phyloP scores from a whole-genome alignment of 2,113 vertebrate species.

The Bagarius yarrelli region DNA sequence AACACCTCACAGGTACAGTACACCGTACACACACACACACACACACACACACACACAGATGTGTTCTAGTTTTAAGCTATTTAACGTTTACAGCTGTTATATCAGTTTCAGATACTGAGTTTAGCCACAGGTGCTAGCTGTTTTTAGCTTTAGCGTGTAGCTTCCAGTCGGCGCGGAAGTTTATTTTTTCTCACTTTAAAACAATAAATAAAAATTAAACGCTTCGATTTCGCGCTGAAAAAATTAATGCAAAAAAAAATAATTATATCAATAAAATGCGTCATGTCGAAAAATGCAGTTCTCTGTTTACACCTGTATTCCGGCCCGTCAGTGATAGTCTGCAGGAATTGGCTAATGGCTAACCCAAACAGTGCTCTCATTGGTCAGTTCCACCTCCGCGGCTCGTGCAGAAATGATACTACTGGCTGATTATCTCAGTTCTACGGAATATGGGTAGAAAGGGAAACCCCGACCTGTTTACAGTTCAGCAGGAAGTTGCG shows the following conservation, averaged over 20 bases:
- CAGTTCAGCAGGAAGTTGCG: neutral
- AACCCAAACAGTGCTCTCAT: neutral
- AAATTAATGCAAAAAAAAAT: neutral
- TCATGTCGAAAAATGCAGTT: neutral
- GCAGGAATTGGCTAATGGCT: neutral
- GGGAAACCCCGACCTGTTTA: neutral
- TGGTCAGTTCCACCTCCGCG: neutral
- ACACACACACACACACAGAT: neutral
- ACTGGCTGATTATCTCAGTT: neutral
- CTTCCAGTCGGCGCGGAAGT: neutral
- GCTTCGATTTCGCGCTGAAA: neutral
- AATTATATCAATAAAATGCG: neutral
- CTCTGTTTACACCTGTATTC: neutral
- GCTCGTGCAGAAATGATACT: neutral
- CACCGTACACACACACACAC: neutral
- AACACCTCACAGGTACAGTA: slow-evolving; percentile 1
- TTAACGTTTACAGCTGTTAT: neutral
- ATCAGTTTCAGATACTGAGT: neutral
- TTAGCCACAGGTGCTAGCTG: slow-evolving; percentile 26
- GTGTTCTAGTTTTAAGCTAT: neutral
- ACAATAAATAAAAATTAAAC: neutral
- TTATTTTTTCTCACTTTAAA: neutral
- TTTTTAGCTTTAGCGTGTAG: slow-evolving; percentile 2
- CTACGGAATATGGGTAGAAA: neutral
- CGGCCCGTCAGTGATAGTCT: too few relatives aligned